Base-by-base conservation (phyloP, 2,797 vertebrate genomes). In the Crocodylus rhombifer region DNA sequence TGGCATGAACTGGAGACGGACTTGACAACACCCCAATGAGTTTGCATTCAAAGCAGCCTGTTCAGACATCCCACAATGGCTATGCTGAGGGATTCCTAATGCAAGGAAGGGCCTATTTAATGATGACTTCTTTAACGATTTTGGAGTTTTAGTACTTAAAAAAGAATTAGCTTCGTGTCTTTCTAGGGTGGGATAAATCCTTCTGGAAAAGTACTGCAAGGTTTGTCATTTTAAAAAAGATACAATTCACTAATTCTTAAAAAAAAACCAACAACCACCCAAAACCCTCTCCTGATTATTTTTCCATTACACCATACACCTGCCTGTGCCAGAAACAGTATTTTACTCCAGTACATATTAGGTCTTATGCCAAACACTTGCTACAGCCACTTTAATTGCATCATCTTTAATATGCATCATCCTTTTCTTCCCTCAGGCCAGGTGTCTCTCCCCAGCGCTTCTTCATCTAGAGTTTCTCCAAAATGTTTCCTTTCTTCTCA, bases 11-110 rank as follows among this genome's bases (percentile, higher is more conserved):
- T 42, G 42, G 42, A 42, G 42, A 42, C 8, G 7, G 42, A 8
- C 42, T 42, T 8, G 42, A 42, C 7, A 79, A 82, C 36, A 17
- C n/a, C 89, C 79, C 77, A 62, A 83, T 89, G 79, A 58, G 83
- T 90, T 82, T 84, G 80, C 77, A 92, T 94, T 96, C 83, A 87
- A 92, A 96, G 94, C 90, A 67, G n/a, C 17, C 0, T 84, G 81
- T 87, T 77, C 84, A 86, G 92, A 91, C 76, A 86, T 51, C 85
- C 42, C 82, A 93, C 84, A 26, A 63, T 80, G 30, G 91, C 63
- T 2, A 80, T 25, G 82, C 73, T 90, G 75, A 95, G 92, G 84
- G 92, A 94, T 96, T 91, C 95, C 84, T 87, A 93, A 95, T 36
- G 73, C 94, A 94, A 92, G 57, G 62, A 67, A 82, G 36, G 83